Conservation (phyloP, 30 jellyfish, hydroid and myxozoan species). For the Hydra vulgaris region DNA sequence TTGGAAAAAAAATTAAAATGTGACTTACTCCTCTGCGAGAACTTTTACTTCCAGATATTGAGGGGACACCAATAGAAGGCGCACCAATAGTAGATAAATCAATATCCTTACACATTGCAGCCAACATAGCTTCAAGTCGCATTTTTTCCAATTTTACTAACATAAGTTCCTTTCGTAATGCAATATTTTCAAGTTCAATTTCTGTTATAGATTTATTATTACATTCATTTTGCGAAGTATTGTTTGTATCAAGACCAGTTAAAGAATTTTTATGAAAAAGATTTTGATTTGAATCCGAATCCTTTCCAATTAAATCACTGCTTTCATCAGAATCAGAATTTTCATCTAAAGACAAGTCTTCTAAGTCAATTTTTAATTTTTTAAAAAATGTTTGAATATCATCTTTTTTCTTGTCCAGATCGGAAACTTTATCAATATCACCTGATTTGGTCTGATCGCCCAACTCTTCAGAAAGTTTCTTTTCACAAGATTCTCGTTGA, state of each 20-base stretch:
- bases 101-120: slow-evolving; percentile 6
- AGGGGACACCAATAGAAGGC: background rate
- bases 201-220: slow-evolving; percentile 14
- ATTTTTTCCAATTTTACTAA: slow-evolving; percentile 80
- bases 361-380: background rate
- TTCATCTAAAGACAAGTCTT: background rate
- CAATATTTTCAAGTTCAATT: slow-evolving; percentile 85
- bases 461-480: background rate
- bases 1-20: too few species aligned
- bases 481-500: background rate
- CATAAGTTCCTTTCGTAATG: slow-evolving; percentile 66
- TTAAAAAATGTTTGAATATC: background rate
- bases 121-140: slow-evolving; percentile 91
- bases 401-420: background rate
- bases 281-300: background rate
- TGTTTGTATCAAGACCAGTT: background rate
- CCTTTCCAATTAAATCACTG: background rate
- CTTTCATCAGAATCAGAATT: background rate
- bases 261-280: background rate
- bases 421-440: background rate
- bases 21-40: background rate
- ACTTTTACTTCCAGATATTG: background rate
- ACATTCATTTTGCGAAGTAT: background rate
- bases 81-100: background rate
- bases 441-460: background rate